Evolutionary conservation across 1,140 invertebrate genomes (phyloP).

Genomic region (Hesperophylax magnus): DNA sequence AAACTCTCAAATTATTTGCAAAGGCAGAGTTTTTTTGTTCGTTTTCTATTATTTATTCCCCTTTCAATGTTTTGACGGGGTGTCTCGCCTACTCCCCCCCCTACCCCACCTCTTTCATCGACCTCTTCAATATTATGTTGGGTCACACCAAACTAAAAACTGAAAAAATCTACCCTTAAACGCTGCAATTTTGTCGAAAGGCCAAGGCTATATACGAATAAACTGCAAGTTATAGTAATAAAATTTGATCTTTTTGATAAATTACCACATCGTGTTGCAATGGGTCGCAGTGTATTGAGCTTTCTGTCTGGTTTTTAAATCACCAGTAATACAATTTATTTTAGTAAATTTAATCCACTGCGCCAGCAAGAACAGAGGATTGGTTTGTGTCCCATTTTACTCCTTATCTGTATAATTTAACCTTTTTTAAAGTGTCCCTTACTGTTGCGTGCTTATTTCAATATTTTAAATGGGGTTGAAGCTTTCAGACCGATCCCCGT

Average conservation of each 20-base stretch:
- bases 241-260: too few relatives aligned
- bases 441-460: background rate
- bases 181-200: background rate
- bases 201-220: background rate
- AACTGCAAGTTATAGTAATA: too few relatives aligned
- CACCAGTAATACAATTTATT: background rate
- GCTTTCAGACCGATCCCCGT: constrained; percentile 3
- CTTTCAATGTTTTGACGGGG: constrained; percentile 24
- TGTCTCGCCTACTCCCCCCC: constrained; percentile 5
- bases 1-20: too few relatives aligned
- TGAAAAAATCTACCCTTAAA: background rate
- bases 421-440: background rate
- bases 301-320: constrained; percentile 11
- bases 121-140: background rate
- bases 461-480: background rate
- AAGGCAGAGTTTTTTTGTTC: too few relatives aligned
- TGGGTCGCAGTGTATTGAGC: background rate
- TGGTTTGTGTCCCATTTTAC: background rate
- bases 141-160: background rate
- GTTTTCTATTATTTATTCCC: background rate
- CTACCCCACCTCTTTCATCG: background rate
- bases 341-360: background rate
- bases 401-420: background rate
- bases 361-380: background rate
- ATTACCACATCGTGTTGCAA: background rate